Evolutionary conservation across 2,113 vertebrate species (phyloP).

Genomic region (Steatornis caripensis): DNA sequence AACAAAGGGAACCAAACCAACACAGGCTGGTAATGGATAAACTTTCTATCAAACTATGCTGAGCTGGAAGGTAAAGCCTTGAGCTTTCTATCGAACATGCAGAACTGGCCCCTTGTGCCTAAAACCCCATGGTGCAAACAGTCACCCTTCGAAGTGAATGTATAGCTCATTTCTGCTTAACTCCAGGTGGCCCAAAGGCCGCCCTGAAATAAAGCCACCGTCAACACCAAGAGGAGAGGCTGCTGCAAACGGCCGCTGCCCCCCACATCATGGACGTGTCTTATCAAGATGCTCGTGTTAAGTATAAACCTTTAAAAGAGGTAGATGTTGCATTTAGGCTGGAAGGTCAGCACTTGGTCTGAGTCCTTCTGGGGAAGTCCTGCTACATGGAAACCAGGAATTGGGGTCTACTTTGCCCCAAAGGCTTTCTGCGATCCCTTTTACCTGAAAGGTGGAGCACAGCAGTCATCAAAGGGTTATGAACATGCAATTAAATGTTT

Average conservation of each 20-base stretch:
- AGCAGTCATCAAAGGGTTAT: not conserved
- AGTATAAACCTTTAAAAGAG: not conserved
- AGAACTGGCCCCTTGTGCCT: not conserved
- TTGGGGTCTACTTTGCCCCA: not conserved
- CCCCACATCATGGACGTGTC: fast-evolving
- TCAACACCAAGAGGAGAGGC: not conserved
- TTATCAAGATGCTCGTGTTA: not conserved
- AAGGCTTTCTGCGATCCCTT: not conserved
- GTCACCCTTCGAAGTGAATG: not conserved
- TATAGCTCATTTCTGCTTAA: not conserved
- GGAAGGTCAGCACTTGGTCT: not conserved
- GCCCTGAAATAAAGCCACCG: not conserved
- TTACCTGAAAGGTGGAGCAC: not conserved
- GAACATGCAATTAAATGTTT: not conserved
- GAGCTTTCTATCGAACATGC: not conserved
- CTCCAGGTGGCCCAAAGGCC: not conserved
- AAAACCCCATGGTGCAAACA: not conserved
- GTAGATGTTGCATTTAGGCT: not conserved
- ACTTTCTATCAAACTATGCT: not conserved
- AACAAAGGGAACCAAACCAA: not conserved
- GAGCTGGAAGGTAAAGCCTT: not conserved
- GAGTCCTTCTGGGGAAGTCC: not conserved
- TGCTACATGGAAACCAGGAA: not conserved
- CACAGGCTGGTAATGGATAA: not conserved
- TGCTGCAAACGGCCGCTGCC: not conserved